Base-by-base conservation (phyloP, 2,797 vertebrate species). In the Eulemur albifrons region DNA sequence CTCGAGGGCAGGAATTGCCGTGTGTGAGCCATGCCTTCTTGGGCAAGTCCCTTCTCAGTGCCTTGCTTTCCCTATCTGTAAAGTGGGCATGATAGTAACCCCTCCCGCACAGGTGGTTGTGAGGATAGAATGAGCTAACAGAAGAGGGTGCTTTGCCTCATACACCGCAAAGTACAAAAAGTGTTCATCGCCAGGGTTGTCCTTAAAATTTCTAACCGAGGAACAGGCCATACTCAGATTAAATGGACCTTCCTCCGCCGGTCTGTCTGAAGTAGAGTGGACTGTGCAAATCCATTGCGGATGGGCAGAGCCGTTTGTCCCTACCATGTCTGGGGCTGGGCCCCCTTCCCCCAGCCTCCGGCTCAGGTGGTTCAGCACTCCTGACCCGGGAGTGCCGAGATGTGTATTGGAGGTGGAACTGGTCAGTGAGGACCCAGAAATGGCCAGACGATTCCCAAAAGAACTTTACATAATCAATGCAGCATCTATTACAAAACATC, bases 381-480 rank as follows among this genome's bases (percentile, higher is more conserved):
- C 80, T 84, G 77, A 94, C 77, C 95, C 40, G 40, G 80, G 77
- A 95, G 70, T 75, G 61, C 57, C 0, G 57, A 95, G 88, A 95
- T 81, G 38, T 79, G 59, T 83, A 40, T n/a, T 43, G 81, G 95
- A 96, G 95, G 96, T 95, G 94, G 87, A 93, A 72, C 40, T 94
- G 94, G 96, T 97, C 95, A 94, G 86, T 92, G 84, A 96, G 86
- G 96, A 93, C 93, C 96, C 95, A 97, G 97, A 96, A 96, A 93
- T 73, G 94, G 90, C 94, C 95, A 94, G 80, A 54, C 95, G n/a
- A 94, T 97, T 98, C 97, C 96, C 97, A 97, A 97, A 98, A 98
- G 97, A 97, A 95, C 97, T 97, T 93, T 97, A 97, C 97, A 97
- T 97, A 97, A 97, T 98, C 97, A 97, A 97, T 98, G 94, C 95